Conservation (phyloP, 2,797 vertebrate species). For the Sebastolobus altivelis region DNA sequence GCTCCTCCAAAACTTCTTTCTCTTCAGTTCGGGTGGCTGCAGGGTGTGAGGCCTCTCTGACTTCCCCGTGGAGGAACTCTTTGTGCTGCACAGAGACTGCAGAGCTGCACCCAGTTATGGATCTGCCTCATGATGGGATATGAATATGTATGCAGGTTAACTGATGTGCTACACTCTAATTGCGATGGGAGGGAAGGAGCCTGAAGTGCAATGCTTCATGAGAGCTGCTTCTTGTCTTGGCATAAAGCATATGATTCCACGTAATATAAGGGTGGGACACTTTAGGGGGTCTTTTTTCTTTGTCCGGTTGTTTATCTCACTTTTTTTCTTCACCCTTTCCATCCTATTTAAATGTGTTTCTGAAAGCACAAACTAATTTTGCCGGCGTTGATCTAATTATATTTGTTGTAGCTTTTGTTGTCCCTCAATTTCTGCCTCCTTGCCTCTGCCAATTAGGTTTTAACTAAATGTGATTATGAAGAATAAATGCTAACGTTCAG, state of each 20-base stretch:
- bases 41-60: slow-evolving; percentile 29
- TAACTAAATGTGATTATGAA: slow-evolving; percentile 86
- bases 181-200: slow-evolving; percentile 64
- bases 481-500: slow-evolving; percentile 83
- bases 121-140: slow-evolving; percentile 61
- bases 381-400: slow-evolving; percentile 62
- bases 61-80: slow-evolving; percentile 25
- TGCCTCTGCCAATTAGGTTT: slow-evolving; percentile 83
- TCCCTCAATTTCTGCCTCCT: slow-evolving; percentile 74
- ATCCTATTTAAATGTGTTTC: slow-evolving; percentile 30
- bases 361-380: slow-evolving; percentile 33
- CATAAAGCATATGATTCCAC: slow-evolving; percentile 31
- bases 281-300: slow-evolving; percentile 12
- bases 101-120: slow-evolving; percentile 56
- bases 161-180: slow-evolving; percentile 74
- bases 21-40: slow-evolving; percentile 25
- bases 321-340: slow-evolving; percentile 18
- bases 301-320: slow-evolving; percentile 16
- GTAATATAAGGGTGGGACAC: slow-evolving; percentile 6
- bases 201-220: slow-evolving; percentile 66
- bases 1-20: background rate
- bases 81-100: slow-evolving; percentile 39
- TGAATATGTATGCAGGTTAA: slow-evolving; percentile 83
- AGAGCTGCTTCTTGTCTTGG: slow-evolving; percentile 41
- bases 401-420: slow-evolving; percentile 73